These are phyloP conservation scores for Tiliacea citrago DNA, from an alignment of 2,888 invertebrate genomes.

Conservation along the genomic window DNA sequence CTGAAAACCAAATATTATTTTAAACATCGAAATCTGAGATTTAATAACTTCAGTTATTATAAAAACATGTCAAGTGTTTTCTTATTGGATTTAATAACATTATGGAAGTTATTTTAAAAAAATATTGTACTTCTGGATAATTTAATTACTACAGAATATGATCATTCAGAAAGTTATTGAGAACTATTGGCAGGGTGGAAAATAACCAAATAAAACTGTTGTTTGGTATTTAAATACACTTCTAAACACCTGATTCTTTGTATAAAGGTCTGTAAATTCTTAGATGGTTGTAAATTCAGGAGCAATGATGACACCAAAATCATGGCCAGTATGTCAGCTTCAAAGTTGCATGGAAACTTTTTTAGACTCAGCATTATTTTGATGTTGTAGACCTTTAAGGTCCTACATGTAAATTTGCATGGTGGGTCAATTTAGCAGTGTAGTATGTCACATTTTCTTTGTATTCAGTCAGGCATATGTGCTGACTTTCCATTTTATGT, in stretches of 20 bases:
- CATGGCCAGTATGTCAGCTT: no score
- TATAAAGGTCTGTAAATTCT: no score
- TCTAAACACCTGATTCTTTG: background rate
- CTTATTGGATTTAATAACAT: constrained; percentile 6
- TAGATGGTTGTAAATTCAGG: no score
- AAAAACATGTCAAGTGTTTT: background rate
- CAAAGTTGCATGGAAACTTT: no score
- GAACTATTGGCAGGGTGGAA: background rate
- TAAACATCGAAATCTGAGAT: background rate
- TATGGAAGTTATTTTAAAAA: background rate
- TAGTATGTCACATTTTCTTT: no score
- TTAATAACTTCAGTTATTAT: background rate
- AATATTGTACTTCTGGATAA: background rate
- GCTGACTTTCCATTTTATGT: background rate
- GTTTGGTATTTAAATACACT: background rate
- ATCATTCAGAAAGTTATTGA: background rate
- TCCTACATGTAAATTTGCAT: no score
- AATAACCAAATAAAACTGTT: no score
- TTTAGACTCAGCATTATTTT: no score
- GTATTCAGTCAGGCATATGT: background rate
- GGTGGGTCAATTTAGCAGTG: no score
- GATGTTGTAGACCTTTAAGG: no score
- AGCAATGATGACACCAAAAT: no score
- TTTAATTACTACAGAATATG: background rate
- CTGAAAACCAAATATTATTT: background rate